A percentile compares a stretch with the other conserved stretches of the same genome.
Evolutionary conservation across 2,888 invertebrate genomes (phyloP).

Genomic region (Pyrrhia umbra): DNA sequence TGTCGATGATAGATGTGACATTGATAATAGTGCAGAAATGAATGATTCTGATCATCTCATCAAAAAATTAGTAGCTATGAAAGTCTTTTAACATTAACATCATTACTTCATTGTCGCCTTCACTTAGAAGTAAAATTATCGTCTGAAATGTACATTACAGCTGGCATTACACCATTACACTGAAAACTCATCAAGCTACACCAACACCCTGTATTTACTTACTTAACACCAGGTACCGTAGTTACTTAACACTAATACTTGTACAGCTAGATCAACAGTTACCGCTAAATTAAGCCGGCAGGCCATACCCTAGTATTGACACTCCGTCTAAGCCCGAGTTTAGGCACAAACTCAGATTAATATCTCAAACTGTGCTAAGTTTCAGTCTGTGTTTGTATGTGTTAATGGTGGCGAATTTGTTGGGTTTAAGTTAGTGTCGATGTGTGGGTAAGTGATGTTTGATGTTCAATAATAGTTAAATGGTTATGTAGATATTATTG

Average conservation of each 20-base stretch:
- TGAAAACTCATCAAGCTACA: constrained; percentile 21
- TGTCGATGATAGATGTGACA: too few relatives aligned
- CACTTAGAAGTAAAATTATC: not conserved
- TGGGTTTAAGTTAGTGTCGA: constrained; percentile 12
- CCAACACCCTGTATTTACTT: constrained; percentile 29
- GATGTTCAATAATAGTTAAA: not conserved
- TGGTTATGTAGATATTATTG: not conserved
- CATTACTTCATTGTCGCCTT: not conserved
- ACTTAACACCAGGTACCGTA: constrained; percentile 30
- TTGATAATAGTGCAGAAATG: too few relatives aligned
- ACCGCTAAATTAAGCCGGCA: constrained; percentile 34
- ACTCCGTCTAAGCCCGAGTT: constrained; percentile 44
- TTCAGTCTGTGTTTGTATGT: constrained; percentile 39
- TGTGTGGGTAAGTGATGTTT: constrained; percentile 4
- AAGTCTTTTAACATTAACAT: too few relatives aligned
- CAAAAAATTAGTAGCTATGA: too few relatives aligned
- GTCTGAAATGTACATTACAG: not conserved
- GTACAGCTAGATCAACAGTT: constrained; percentile 41
- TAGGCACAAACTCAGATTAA: constrained; percentile 45
- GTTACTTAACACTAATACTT: constrained; percentile 25
- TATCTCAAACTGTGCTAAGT: constrained; percentile 49
- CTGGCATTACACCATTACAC: constrained; percentile 5
- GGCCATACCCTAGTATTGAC: constrained; percentile 51
- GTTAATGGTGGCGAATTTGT: constrained; percentile 37
- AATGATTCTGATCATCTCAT: too few relatives aligned